A percentile compares a stretch with the other conserved stretches of the same genome.
These are phyloP conservation scores for Drosophila demipolita DNA, from an alignment of 2,888 invertebrate species.

Conservation along the genomic window DNA sequence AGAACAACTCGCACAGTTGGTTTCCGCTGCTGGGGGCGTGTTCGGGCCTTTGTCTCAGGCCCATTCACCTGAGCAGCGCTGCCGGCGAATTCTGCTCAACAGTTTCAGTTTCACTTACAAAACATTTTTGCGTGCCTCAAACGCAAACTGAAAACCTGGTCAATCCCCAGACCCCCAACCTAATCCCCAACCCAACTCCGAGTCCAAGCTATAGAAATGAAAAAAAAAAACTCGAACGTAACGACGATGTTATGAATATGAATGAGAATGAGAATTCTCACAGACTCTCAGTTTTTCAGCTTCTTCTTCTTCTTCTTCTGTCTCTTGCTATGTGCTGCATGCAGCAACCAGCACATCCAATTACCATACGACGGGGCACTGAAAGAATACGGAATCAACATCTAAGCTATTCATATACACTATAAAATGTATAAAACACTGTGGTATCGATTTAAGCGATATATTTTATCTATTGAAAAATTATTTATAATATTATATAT, in stretches of 20 bases:
- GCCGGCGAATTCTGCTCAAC: conserved; percentile 25
- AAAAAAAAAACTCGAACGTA: conserved; percentile 52
- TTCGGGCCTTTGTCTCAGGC: conserved; percentile 62
- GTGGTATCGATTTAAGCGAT: neutral
- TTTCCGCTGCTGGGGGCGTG: conserved; percentile 38
- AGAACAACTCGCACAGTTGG: conserved; percentile 14
- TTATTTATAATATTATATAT: too few species aligned
- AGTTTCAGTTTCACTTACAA: conserved; percentile 74
- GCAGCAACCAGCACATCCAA: conserved; percentile 34
- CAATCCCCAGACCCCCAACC: neutral
- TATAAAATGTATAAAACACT: neutral
- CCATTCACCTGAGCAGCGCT: conserved; percentile 49
- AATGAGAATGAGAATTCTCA: conserved; percentile 52
- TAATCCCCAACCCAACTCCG: conserved; percentile 15
- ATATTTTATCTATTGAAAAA: neutral
- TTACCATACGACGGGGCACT: conserved; percentile 47
- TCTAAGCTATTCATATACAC: conserved; percentile 31
- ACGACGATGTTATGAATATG: conserved; percentile 76
- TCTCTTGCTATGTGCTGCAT: conserved; percentile 21
- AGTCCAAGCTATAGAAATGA: conserved; percentile 23
- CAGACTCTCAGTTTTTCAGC: conserved; percentile 9
- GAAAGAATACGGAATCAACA: conserved; percentile 17
- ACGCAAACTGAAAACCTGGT: neutral
- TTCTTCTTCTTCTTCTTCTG: conserved; percentile 5
- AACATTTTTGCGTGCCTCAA: conserved; percentile 26